Evolutionary conservation across 2,888 invertebrate genomes (phyloP), one percentile per base, ranked within the genome.

Genomic region (Erebia palarica): DNA sequence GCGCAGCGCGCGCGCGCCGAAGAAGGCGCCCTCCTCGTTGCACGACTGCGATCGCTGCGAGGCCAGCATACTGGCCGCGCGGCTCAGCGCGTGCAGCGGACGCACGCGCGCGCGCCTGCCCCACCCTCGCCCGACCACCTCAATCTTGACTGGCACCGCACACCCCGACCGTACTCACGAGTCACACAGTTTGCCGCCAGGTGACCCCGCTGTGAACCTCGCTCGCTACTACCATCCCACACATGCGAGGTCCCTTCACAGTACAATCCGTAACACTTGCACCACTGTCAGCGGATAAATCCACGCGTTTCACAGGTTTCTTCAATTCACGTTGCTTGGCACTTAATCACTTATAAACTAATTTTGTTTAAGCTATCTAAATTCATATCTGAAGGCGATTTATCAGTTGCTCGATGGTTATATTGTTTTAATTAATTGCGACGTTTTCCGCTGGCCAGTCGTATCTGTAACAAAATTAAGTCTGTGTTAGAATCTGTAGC

Each of bases 1-100:
- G 85, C 94, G 91, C 82, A 94, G 88, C 84, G 91, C 89, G 82
- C 93, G 92, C 88, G 90, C 92, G 74, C 93, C 94, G 88, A 93
- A 94, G 86, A 93, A 94, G 80, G 93, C 93, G 82, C 93, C 93
- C 85, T 93, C 94, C 81, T 93, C 93, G 92, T 92, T 93, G 85
- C 93, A 93, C 78, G 93, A 93, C 86, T 93, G 94, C 82, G 92
- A 92, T 77, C 94, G 90, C 89, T 93, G 94, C 85, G 93, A 90
- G 74, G 92, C 87, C 87, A 93, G 80, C 94, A 93, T 93, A 82
- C 90, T 89, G 87, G 88, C 90, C 86, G 88, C 91, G 87, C 91
- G 89, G 82, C 88, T 83, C 80, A 90, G 81, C 89, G 89, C 89
- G 84, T 88, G 90, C 89, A 92, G 84, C 80, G 93, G 92, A 78